A percentile compares a stretch with the other conserved stretches of the same genome.
Evolutionary conservation across 2,797 vertebrate genomes (phyloP).

Genomic region (Acestrorhynchus altus): DNA sequence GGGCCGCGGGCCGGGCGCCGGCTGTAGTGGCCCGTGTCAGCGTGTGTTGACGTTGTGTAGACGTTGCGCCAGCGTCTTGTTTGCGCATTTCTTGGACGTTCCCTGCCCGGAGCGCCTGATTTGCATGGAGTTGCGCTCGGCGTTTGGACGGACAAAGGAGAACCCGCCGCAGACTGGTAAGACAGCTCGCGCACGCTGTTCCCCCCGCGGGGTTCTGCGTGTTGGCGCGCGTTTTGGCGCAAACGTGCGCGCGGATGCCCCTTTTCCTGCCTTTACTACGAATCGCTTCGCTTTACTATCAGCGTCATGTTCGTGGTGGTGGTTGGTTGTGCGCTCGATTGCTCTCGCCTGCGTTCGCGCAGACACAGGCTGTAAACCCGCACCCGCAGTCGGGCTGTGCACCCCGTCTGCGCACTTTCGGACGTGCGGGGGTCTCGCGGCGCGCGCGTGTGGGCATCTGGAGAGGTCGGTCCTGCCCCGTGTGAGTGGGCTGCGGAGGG

Average conservation of each 20-base stretch:
- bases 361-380: not conserved
- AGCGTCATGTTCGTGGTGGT: conserved; percentile 36
- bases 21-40: not conserved
- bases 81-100: not conserved
- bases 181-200: not conserved
- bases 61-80: not conserved
- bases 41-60: no score
- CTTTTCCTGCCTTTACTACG: not conserved
- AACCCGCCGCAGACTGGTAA: conserved; percentile 33
- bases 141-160: conserved; percentile 31
- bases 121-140: conserved; percentile 48
- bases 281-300: conserved; percentile 37
- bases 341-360: conserved; percentile 34
- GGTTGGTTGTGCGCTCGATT: conserved; percentile 50
- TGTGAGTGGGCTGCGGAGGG: not conserved
- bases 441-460: not conserved
- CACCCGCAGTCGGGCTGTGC: not conserved
- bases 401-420: not conserved
- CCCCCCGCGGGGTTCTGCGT: not conserved
- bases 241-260: not conserved
- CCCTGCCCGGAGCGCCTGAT: not conserved
- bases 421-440: not conserved
- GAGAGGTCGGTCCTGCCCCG: not conserved
- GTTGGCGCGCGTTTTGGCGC: not conserved
- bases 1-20: not conserved